Evolutionary conservation across 2,797 vertebrate species (phyloP).

Genomic region (Urocyon cinereoargenteus): DNA sequence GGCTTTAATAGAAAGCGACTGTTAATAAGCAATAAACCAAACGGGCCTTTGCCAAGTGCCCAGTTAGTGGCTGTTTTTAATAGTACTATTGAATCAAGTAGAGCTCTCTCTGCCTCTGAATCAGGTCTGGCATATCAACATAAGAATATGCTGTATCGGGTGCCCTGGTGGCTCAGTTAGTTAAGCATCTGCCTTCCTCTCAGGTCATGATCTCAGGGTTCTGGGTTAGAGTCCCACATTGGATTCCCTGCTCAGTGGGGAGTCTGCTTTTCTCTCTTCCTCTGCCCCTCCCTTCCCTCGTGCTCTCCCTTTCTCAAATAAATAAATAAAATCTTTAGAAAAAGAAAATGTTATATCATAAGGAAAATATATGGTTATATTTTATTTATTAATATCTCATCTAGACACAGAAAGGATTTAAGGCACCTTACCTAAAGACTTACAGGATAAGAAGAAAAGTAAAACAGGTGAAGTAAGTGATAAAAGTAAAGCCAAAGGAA

Average conservation of each 20-base stretch:
- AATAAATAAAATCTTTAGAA: not conserved
- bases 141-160: not conserved
- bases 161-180: not conserved
- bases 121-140: not conserved
- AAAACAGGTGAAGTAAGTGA: not conserved
- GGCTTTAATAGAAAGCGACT: constrained; percentile 54
- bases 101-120: not conserved
- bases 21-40: constrained; percentile 1
- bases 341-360: not conserved
- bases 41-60: not conserved
- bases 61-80: not conserved
- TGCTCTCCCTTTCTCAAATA: not conserved
- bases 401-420: not conserved
- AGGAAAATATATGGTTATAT: not conserved
- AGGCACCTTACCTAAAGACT: not conserved
- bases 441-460: not conserved
- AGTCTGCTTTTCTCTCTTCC: not conserved
- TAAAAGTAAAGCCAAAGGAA: not conserved
- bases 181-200: not conserved
- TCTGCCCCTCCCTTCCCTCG: not conserved
- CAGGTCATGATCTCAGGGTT: not conserved
- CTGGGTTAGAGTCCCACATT: rapidly evolving
- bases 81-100: not conserved
- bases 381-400: not conserved
- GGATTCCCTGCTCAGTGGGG: not conserved